Evolutionary conservation across 2,888 invertebrate species (phyloP).

Genomic region (Pandemis cinnamomeana): DNA sequence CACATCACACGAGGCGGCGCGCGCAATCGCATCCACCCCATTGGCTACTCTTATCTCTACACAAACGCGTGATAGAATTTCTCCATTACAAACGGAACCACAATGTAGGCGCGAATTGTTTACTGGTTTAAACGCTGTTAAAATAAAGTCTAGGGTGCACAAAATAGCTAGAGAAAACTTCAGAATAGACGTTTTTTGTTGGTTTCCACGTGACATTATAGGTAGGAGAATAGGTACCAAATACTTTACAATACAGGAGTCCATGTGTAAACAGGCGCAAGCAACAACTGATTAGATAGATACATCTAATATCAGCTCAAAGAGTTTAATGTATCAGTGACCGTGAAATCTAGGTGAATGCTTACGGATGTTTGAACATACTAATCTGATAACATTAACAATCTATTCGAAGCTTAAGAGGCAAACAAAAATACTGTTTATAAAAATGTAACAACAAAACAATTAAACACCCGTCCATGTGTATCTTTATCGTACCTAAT

Average conservation of each 20-base stretch:
- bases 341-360: conserved; percentile 36
- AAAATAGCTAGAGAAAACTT: conserved; percentile 4
- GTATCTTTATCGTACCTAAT: conserved; percentile 25
- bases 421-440: conserved; percentile 5
- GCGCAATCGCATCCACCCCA: conserved; percentile 66
- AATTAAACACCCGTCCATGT: conserved; percentile 21
- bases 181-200: not conserved
- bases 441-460: conserved; percentile 2
- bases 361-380: conserved; percentile 28
- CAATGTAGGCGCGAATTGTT: conserved; percentile 28
- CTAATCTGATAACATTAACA: conserved; percentile 28
- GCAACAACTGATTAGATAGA: conserved; percentile 1
- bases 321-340: conserved; percentile 15
- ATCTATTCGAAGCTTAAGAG: conserved; percentile 16
- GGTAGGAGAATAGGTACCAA: not conserved
- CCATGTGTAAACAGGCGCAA: not conserved
- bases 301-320: conserved; percentile 13
- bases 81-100: conserved; percentile 77
- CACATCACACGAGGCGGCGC: conserved; percentile 76
- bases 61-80: conserved; percentile 77
- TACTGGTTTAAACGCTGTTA: conserved; percentile 22
- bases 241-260: not conserved
- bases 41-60: conserved; percentile 78
- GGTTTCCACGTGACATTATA: not conserved
- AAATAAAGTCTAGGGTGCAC: conserved; percentile 20